Percentiles rank a stretch among this genome's conserved stretches.
Conservation (phyloP, 1,140 invertebrate species). For the Brachionus calyciflorus region DNA sequence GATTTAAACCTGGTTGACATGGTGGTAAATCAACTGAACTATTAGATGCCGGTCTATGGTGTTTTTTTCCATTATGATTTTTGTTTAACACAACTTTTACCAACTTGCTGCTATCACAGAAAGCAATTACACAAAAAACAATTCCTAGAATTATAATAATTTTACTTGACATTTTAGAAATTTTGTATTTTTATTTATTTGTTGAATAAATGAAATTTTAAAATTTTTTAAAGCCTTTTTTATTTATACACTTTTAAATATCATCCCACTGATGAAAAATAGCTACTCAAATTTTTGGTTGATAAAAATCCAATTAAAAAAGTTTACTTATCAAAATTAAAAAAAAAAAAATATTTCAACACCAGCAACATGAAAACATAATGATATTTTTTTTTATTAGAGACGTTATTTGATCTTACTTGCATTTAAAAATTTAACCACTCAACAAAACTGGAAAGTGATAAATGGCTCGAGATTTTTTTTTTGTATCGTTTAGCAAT, state of each 20-base stretch:
- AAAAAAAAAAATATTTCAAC: not conserved
- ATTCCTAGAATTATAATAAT: not conserved
- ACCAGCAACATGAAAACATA: not conserved
- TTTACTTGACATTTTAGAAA: not conserved
- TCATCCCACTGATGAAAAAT: not conserved
- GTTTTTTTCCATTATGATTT: not conserved
- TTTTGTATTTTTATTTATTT: not conserved
- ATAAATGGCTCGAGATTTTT: conserved; percentile 21
- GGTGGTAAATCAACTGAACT: not conserved
- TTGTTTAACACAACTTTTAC: not conserved
- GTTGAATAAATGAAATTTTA: no score
- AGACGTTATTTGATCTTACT: conserved; percentile 21
- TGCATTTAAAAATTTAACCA: conserved; percentile 13
- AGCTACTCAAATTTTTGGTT: no score
- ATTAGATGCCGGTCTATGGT: no score
- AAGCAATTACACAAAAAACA: not conserved
- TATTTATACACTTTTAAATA: conserved; percentile 3
- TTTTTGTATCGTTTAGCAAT: not conserved
- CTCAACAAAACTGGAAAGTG: not conserved
- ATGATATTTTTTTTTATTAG: not conserved
- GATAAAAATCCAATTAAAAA: conserved; percentile 22
- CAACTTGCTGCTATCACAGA: not conserved
- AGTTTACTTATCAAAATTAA: conserved; percentile 2
- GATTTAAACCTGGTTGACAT: conserved; percentile 9
- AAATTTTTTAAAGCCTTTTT: not conserved